A percentile compares a stretch with the other conserved stretches of the same genome.
These are phyloP conservation scores for Phocoena phocoena DNA, from an alignment of 2,113 vertebrate genomes.

Conservation along the genomic window DNA sequence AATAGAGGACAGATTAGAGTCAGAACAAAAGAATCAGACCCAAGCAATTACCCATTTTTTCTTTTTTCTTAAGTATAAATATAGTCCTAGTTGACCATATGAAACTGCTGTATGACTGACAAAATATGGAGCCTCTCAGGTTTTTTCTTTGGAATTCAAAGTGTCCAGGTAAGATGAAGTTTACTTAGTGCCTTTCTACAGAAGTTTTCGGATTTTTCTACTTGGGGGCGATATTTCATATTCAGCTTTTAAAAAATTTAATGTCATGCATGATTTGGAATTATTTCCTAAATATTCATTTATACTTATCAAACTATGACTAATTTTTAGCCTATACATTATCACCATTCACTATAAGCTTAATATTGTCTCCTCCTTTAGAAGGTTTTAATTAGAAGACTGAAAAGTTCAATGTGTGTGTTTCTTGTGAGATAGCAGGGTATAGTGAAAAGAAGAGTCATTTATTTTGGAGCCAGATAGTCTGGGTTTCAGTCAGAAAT, in stretches of 20 bases:
- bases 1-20: background rate
- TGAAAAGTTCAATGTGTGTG: background rate
- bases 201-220: background rate
- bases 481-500: slow-evolving; percentile 6
- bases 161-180: background rate
- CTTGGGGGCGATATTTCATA: background rate
- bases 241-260: slow-evolving; percentile 41
- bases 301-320: background rate
- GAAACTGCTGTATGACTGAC: background rate
- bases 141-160: slow-evolving; percentile 23
- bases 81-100: background rate
- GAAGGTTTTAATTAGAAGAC: slow-evolving; percentile 38
- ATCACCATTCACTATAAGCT: background rate
- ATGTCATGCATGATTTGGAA: slow-evolving; percentile 1
- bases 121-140: background rate
- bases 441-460: slow-evolving; percentile 5
- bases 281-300: slow-evolving; percentile 40
- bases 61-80: background rate
- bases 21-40: background rate
- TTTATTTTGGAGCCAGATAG: slow-evolving; percentile 39
- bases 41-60: background rate
- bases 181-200: background rate
- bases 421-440: background rate
- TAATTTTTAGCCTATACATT: background rate
- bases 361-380: slow-evolving; percentile 13